phyloP scores from a whole-genome alignment of 2,888 invertebrate genomes.

The Ornithoptera alexandrae region DNA sequence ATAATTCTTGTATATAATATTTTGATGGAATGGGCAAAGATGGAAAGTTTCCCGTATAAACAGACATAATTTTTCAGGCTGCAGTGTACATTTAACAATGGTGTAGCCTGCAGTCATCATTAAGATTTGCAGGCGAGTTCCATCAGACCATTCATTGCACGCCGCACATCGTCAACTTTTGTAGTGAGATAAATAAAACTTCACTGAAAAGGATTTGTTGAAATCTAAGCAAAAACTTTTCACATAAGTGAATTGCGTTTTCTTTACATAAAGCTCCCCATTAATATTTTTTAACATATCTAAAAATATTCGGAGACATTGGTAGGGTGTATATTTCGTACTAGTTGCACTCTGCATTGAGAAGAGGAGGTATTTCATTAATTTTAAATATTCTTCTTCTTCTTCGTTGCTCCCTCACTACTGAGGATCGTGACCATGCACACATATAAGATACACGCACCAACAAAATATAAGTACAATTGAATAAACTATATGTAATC shows the following conservation, averaged over 20 bases:
- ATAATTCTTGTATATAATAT: neutral
- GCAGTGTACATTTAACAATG: conserved; percentile 10
- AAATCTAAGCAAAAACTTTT: neutral
- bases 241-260: neutral
- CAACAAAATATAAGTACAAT: too few species aligned
- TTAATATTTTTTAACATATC: neutral
- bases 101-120: conserved; percentile 17
- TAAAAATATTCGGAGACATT: neutral
- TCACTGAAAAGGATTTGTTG: conserved; percentile 1
- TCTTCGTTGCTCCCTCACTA: too few species aligned
- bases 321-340: neutral
- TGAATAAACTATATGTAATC: too few species aligned
- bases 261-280: neutral
- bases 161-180: conserved; percentile 1
- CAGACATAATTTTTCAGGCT: conserved; percentile 1
- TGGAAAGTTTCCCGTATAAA: neutral
- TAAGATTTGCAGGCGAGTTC: conserved; percentile 14
- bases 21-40: neutral
- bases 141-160: conserved; percentile 11
- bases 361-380: too few species aligned
- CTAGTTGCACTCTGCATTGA: too few species aligned
- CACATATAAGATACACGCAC: too few species aligned
- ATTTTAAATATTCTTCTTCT: too few species aligned
- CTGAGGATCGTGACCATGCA: too few species aligned
- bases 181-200: conserved; percentile 3